phyloP scores from a whole-genome alignment of 2,797 vertebrate genomes.

The Orestias chungarensis region DNA sequence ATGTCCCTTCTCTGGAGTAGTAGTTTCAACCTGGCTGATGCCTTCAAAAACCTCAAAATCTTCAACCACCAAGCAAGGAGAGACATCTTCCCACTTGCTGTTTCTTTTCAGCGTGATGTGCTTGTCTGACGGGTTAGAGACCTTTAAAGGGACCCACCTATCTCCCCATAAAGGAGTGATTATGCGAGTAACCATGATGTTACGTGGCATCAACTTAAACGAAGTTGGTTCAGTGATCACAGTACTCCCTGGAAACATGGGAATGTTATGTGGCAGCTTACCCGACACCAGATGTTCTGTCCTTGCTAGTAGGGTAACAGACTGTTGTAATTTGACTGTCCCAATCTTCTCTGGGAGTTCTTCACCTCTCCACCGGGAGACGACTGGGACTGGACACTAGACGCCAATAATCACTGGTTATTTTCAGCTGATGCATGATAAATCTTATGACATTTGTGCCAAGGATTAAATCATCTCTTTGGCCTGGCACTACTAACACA shows the following conservation, averaged over 20 bases:
- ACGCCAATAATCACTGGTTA: slow-evolving; percentile 22
- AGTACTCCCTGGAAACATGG: slow-evolving; percentile 9
- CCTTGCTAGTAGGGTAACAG: too few species aligned
- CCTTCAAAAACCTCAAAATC: not conserved
- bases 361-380: slow-evolving; percentile 14
- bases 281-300: slow-evolving; percentile 42
- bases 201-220: slow-evolving; percentile 10
- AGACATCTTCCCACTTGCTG: not conserved
- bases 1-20: not conserved
- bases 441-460: slow-evolving; percentile 46
- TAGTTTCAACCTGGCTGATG: not conserved
- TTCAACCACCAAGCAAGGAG: not conserved
- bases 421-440: slow-evolving; percentile 40
- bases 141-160: slow-evolving; percentile 3
- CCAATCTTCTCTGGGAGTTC: slow-evolving; percentile 19
- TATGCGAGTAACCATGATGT: not conserved
- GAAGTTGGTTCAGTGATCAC: not conserved
- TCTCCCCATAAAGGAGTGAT: slow-evolving; percentile 1
- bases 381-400: slow-evolving; percentile 16
- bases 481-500: slow-evolving; percentile 37
- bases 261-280: slow-evolving; percentile 11
- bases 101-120: slow-evolving; percentile 1
- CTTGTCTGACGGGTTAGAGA: not conserved
- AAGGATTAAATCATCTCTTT: slow-evolving; percentile 33
- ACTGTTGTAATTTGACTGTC: slow-evolving; percentile 23